Percentiles rank a stretch among this genome's conserved stretches.
These are phyloP conservation scores for Canis aureus DNA, from an alignment of 2,113 vertebrate genomes.

Conservation along the genomic window DNA sequence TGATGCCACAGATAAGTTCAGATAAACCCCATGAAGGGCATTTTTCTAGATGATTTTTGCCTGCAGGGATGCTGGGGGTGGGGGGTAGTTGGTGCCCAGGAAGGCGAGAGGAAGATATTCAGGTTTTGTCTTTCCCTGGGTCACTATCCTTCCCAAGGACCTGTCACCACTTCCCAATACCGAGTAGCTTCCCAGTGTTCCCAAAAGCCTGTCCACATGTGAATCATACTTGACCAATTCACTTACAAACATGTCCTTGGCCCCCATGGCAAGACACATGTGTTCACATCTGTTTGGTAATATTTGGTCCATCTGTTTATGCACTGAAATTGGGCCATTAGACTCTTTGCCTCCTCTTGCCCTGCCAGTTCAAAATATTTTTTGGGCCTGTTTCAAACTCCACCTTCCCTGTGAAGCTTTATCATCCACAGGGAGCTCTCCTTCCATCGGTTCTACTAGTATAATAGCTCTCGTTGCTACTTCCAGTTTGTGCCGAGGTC, in stretches of 20 bases:
- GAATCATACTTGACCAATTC: neutral
- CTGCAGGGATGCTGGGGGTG: rapidly evolving
- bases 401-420: neutral
- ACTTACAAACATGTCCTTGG: too few relatives aligned
- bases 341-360: rapidly evolving
- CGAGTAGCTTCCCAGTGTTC: neutral
- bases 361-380: neutral
- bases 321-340: neutral
- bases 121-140: neutral
- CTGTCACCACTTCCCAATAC: neutral
- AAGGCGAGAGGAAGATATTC: neutral
- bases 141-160: too few relatives aligned
- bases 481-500: neutral
- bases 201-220: neutral
- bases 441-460: too few relatives aligned
- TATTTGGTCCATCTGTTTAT: too few relatives aligned
- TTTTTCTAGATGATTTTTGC: neutral
- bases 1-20: neutral
- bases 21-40: neutral
- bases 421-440: neutral
- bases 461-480: neutral
- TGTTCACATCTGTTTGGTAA: neutral
- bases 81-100: rapidly evolving
- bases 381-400: neutral
- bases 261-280: rapidly evolving